Base-by-base conservation (phyloP, 2,888 invertebrate genomes). In the Buathra laborator region DNA sequence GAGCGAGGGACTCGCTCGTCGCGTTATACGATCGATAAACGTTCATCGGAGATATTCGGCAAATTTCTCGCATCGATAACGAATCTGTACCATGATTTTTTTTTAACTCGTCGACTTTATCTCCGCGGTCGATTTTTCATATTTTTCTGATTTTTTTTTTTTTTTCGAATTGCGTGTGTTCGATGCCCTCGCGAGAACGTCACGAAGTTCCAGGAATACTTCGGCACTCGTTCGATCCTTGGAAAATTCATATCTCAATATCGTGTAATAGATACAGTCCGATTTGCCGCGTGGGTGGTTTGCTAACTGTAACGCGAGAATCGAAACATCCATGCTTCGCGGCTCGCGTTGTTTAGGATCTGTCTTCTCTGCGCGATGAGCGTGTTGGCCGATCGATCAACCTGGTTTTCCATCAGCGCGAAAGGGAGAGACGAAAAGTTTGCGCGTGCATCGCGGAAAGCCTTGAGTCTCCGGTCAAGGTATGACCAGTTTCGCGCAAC, bases 381-480 rank as follows among this genome's bases (percentile, higher is more conserved):
- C 62, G 72, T 56, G 64, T 48, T 46, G 56, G 75, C 43, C 83
- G 78, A 85, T 85, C 84, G 84, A 84, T 84, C 84, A 84, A 78
- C 81, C 81, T 75, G 74, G 10, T 85, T 81, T 84, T 81, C 75
- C 68, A 44, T 75, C 71, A 51, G 78, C 44, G 74, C 75, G 74
- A 75, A 71, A 71, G 75, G 81, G 62, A 66, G 78, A 44, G 66
- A 75, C 74, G 74, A 81, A 75, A 78, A 43, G 46, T 72, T 74
- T 48, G 16, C n/a, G 46, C 79, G 79, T 44, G 53, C 66, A 51
- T 51, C 53, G 59, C 72, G 16, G 70, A 46, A 56, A 84, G 78
- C 84, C 84, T 84, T 84, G 84, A 84, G 84, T 74, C 67, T 78
- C 74, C 84, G 84, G 84, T 84, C 84, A 84, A 84, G 84, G 84